A percentile compares a stretch with the other conserved stretches of the same genome.
phyloP scores from a whole-genome alignment of 2,797 vertebrate genomes.

The Premnoplex brunnescens region DNA sequence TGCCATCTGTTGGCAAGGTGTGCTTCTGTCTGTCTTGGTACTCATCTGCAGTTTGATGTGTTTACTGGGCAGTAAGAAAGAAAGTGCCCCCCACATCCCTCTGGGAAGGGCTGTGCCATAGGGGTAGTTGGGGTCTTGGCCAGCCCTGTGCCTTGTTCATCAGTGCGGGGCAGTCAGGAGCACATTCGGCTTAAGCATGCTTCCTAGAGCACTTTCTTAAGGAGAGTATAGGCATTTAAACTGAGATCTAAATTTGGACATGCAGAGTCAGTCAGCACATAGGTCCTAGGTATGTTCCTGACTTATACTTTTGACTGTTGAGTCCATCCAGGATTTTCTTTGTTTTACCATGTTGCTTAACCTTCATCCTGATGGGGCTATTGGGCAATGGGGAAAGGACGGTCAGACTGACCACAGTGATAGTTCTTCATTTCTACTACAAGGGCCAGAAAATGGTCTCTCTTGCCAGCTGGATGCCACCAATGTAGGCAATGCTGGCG shows the following conservation, averaged over 20 bases:
- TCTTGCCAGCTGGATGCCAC: not conserved
- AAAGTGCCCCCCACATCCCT: not conserved
- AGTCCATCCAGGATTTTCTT: not conserved
- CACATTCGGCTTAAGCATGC: not conserved
- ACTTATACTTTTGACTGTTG: not conserved
- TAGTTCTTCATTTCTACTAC: not conserved
- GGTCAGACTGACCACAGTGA: not conserved
- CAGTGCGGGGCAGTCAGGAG: not conserved
- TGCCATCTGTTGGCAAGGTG: not conserved
- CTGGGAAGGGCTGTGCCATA: not conserved
- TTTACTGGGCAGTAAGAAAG: not conserved
- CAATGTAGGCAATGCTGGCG: not conserved
- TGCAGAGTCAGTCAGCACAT: not conserved
- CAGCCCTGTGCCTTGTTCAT: not conserved
- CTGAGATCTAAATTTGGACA: not conserved
- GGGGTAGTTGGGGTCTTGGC: accelerated
- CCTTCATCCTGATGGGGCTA: not conserved
- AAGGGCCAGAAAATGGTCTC: not conserved
- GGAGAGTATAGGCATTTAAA: not conserved
- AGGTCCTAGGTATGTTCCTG: not conserved
- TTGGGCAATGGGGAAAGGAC: not conserved
- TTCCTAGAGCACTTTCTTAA: not conserved
- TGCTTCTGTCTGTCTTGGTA: not conserved
- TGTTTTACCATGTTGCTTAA: not conserved
- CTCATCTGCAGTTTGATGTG: accelerated